Evolutionary conservation across 1,140 invertebrate species (phyloP), one percentile per base, ranked within the genome.

Genomic region (Philaenus spumarius): DNA sequence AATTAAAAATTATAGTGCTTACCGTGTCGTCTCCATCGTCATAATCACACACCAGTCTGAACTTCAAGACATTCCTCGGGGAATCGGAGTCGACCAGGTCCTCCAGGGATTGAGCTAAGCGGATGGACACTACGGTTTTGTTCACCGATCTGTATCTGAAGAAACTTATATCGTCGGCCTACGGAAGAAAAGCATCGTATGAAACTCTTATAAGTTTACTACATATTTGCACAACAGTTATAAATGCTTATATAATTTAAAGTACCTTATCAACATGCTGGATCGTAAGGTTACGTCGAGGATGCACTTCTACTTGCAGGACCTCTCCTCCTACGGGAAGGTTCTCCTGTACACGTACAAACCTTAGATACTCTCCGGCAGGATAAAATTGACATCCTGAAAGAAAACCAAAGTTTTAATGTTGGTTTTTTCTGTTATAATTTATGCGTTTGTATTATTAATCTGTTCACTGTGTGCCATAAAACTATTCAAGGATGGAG

Each of bases 41-140:
- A 61, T 77, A 81, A 64, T 82, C 80, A 57, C 83, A 85, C 4
- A 80, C 73, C 17, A 85, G 73, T 43, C 87, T 78, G 72, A 93
- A 91, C 75, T 92, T 92, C 22, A 93, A 77, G 39, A 92, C 80
- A 72, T 90, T 92, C 67, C 85, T 80, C 1, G 89, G 88, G 59
- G 78, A 78, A 14, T 64, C 69, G 19, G 80, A 78, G 72, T 93
- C 89, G 0, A 92, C 89, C 14, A 92, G 72, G 48, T 85, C 77
- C 63, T 92, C 89, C 60, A 92, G 69, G 1, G 85, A 86, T 66
- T 85, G 80, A 0, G 85, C 82, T 57, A 93, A 71, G 43, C 83
- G 73, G 22, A 93, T 75, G 1, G 86, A 82, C 51, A 92, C 79
- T 23, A 83, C 82, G 1, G 87, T 88, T 17, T 78, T 68, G 73